Percentiles rank a stretch among this genome's conserved stretches.
These are phyloP conservation scores for Latrodectus geometricus DNA, from an alignment of 1,140 invertebrate genomes.

Conservation along the genomic window DNA sequence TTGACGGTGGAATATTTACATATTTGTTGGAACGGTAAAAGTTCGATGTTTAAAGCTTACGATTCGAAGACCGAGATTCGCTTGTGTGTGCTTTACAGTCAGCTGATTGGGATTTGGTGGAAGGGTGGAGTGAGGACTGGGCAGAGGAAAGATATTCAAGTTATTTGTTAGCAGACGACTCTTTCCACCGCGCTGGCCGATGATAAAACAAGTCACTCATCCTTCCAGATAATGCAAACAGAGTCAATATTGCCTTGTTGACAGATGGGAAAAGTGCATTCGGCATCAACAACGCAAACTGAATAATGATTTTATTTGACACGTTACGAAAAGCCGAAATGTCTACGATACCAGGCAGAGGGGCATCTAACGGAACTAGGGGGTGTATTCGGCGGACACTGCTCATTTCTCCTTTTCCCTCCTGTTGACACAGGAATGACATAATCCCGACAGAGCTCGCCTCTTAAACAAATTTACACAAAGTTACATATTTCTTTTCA, in stretches of 20 bases:
- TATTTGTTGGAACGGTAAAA: conserved; percentile 62
- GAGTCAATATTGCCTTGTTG: conserved; percentile 56
- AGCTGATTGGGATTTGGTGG: conserved; percentile 45
- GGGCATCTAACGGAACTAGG: neutral
- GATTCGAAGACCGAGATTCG: conserved; percentile 38
- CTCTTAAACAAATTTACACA: neutral
- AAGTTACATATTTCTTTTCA: neutral
- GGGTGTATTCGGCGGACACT: neutral
- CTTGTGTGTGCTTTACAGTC: conserved; percentile 54
- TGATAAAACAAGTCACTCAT: conserved; percentile 54
- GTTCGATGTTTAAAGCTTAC: conserved; percentile 57
- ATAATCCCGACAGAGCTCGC: conserved; percentile 17
- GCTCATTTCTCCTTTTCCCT: neutral
- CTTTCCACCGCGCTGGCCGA: neutral
- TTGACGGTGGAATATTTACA: conserved; percentile 62
- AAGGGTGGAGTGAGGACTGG: conserved; percentile 14
- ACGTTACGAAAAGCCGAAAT: conserved; percentile 54
- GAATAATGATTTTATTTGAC: conserved; percentile 58
- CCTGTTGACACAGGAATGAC: conserved; percentile 25
- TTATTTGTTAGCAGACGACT: neutral
- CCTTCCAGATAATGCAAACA: conserved; percentile 47
- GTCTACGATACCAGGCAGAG: conserved; percentile 16
- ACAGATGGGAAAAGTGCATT: conserved; percentile 37
- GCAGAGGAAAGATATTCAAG: neutral
- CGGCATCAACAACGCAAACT: conserved; percentile 33